Evolutionary conservation across 2,888 invertebrate genomes (phyloP), one percentile per base, ranked within the genome.

Genomic region (Phytoseiulus persimilis): DNA sequence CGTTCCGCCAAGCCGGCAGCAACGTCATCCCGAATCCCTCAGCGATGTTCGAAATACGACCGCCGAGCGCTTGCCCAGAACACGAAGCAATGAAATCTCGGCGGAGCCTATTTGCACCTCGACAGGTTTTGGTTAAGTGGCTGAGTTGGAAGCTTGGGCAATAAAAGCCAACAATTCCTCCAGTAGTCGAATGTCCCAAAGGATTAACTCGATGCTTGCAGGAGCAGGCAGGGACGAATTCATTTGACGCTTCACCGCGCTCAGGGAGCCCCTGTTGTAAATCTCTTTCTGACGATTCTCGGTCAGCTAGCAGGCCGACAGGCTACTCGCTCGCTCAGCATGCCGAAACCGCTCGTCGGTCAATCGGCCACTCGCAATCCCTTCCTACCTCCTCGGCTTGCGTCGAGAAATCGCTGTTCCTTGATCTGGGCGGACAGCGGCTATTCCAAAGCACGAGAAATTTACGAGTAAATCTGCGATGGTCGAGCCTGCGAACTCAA

Each of bases 121-220:
- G 65, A 65, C 65, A 65, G 65, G 65, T 65, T 65, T 65, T 23
- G 65, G 65, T 65, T 65, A 65, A 65, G 65, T 65, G 65, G 65
- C 65, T 65, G 65, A 65, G 65, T 65, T 65, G 65, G 65, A 65
- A 65, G 65, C 65, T 65, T 65, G 65, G 65, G 65, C 5, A 65
- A 65, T 65, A 65, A 65, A 65, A 65, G 65, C 65, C 65, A 65
- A 65, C 65, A 65, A 65, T 65, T 65, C 65, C 65, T 65, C 65
- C 65, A 65, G 65, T 65, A 23, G 65, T 65, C 65, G 65, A 65
- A 65, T 65, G 65, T 65, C 65, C 65, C 14, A 65, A 65, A 65
- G 65, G 65, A 65, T 65, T 65, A 65, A 65, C 65, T 65, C 65
- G 65, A 65, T 65, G 5, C 65, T 65, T 65, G 65, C 65, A 65